phyloP scores from a whole-genome alignment of 2,797 vertebrate genomes.

The Picus viridis region DNA sequence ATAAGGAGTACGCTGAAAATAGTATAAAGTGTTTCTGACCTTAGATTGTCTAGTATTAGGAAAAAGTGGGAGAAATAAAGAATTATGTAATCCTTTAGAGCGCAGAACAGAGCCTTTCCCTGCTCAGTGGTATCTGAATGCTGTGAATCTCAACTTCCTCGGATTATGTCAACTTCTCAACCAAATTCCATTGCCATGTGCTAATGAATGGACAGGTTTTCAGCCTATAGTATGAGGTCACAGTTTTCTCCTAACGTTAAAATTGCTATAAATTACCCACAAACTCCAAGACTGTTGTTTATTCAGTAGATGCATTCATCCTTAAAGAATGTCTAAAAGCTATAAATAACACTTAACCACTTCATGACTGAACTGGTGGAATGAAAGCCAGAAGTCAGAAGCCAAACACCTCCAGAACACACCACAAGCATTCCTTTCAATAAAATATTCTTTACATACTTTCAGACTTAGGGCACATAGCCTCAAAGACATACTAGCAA shows the following conservation, averaged over 20 bases:
- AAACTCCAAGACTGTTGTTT: conserved; percentile 43
- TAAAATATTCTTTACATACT: conserved; percentile 3
- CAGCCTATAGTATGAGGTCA: conserved; percentile 68
- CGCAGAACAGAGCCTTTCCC: background rate
- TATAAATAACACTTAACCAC: conserved; percentile 65
- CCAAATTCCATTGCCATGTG: conserved; percentile 51
- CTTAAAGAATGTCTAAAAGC: conserved; percentile 58
- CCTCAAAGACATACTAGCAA: background rate
- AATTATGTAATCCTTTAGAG: conserved; percentile 8
- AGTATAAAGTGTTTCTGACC: background rate
- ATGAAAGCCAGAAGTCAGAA: conserved; percentile 27
- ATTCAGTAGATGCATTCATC: conserved; percentile 49
- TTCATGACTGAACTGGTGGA: conserved; percentile 33
- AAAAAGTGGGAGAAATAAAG: background rate
- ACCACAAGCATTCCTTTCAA: conserved; percentile 7
- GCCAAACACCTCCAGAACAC: background rate
- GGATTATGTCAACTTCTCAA: conserved; percentile 36
- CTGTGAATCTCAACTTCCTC: conserved; percentile 23
- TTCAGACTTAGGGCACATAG: background rate
- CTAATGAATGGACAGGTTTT: conserved; percentile 62
- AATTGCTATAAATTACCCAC: conserved; percentile 61
- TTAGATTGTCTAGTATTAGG: background rate
- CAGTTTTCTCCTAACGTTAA: conserved; percentile 53
- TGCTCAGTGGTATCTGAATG: conserved; percentile 32
- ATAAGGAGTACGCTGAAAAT: background rate